A percentile compares a stretch with the other conserved stretches of the same genome.
Evolutionary conservation across 2,888 invertebrate species (phyloP).

Genomic region (Chalcis sispes): DNA sequence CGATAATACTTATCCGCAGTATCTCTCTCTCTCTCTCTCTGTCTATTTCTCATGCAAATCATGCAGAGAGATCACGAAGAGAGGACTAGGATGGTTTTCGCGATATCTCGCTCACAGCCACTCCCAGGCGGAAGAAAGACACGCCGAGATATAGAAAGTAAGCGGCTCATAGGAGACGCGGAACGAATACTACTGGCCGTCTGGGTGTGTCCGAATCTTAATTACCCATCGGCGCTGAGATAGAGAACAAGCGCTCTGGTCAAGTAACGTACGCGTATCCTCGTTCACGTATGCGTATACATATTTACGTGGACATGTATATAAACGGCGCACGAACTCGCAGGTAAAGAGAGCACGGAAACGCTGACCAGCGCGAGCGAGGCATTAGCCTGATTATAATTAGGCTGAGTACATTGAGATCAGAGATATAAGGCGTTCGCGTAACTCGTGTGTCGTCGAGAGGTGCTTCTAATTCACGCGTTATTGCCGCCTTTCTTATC

Average conservation of each 20-base stretch:
- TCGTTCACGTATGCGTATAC: no score
- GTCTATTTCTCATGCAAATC: neutral
- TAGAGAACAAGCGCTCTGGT: neutral
- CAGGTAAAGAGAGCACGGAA: constrained; percentile 57
- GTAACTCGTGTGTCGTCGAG: neutral
- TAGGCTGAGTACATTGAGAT: constrained; percentile 75
- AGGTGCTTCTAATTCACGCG: constrained; percentile 53
- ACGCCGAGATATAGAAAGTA: constrained; percentile 43
- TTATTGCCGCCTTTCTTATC: constrained; percentile 52
- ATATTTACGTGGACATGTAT: neutral
- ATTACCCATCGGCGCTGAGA: constrained; percentile 69
- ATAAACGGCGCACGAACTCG: neutral
- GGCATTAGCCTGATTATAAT: constrained; percentile 76
- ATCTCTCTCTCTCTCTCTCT: no score
- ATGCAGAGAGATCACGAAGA: constrained; percentile 66
- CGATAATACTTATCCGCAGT: no score
- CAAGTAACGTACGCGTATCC: constrained; percentile 19
- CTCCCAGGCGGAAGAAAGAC: constrained; percentile 47
- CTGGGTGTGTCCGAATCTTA: constrained; percentile 76
- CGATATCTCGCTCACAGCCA: constrained; percentile 13
- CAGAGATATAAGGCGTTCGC: constrained; percentile 70
- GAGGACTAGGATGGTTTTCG: no score
- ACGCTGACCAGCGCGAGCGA: constrained; percentile 61
- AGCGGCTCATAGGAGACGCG: constrained; percentile 71
- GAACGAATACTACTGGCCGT: no score